phyloP scores from a whole-genome alignment of 23 tunicate species.

The Corella eumyota region DNA sequence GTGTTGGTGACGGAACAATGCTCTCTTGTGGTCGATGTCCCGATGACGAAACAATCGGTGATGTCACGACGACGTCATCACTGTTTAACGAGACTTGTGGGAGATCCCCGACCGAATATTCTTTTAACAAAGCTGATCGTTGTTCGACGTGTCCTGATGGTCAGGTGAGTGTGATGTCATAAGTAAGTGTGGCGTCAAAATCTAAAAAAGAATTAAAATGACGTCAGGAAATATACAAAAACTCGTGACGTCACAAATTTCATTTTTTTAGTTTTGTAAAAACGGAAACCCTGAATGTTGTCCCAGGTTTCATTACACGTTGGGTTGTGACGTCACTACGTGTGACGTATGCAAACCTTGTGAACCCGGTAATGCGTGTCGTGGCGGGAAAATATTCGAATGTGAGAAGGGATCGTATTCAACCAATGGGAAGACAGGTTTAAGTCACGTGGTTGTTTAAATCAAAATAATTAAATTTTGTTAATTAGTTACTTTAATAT shows the following conservation, averaged over 20 bases:
- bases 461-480: no score
- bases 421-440: slow-evolving; percentile 3
- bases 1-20: slow-evolving; percentile 20
- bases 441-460: no score
- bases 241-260: neutral
- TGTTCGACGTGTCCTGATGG: slow-evolving; percentile 7
- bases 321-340: slow-evolving; percentile 11
- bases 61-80: neutral
- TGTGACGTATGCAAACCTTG: slow-evolving; percentile 15
- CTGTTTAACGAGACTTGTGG: slow-evolving; percentile 3
- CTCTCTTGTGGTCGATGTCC: slow-evolving; percentile 14
- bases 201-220: no score
- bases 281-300: slow-evolving; percentile 6
- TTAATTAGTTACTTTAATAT: no score
- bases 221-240: neutral
- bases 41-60: slow-evolving; percentile 11
- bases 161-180: neutral
- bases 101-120: slow-evolving; percentile 14
- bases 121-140: neutral
- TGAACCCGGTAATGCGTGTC: slow-evolving; percentile 23
- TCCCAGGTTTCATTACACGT: slow-evolving; percentile 6
- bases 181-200: no score
- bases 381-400: slow-evolving; percentile 2
- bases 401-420: slow-evolving; percentile 17
- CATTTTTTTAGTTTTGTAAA: slow-evolving; percentile 7